These are phyloP conservation scores for Barnardius zonarius DNA, from an alignment of 2,113 vertebrate species.

Conservation along the genomic window DNA sequence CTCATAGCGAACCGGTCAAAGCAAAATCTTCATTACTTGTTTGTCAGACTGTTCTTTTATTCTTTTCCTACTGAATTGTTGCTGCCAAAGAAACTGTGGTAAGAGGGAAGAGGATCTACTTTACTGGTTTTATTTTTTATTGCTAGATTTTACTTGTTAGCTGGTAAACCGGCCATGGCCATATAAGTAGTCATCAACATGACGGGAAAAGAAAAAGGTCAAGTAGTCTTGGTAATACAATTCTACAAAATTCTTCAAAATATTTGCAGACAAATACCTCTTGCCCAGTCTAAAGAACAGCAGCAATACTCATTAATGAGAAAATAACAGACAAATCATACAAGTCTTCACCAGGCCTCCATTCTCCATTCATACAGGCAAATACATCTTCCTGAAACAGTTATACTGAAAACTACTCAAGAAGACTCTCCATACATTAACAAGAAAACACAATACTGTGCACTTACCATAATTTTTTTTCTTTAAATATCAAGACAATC, in stretches of 20 bases:
- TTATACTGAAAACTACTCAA: neutral
- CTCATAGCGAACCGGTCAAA: neutral
- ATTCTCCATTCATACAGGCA: neutral
- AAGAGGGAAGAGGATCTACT: neutral
- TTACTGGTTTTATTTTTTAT: neutral
- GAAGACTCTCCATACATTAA: accelerated
- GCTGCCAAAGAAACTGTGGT: neutral
- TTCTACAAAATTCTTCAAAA: neutral
- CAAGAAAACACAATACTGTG: neutral
- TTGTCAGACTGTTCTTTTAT: neutral
- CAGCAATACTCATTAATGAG: neutral
- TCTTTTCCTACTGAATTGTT: neutral
- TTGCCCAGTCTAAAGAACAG: neutral
- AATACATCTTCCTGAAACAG: neutral
- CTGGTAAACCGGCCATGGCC: neutral
- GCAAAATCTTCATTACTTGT: neutral
- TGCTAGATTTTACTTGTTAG: neutral
- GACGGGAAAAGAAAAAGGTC: neutral
- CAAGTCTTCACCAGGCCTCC: neutral
- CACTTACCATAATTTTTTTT: neutral
- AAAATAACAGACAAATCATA: neutral
- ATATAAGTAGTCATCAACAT: neutral
- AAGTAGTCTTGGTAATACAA: neutral
- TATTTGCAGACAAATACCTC: neutral
- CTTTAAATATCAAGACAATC: neutral